A percentile compares a stretch with the other conserved stretches of the same genome.
Evolutionary conservation across 1,140 invertebrate genomes (phyloP).

Genomic region (Heliconius congener): DNA sequence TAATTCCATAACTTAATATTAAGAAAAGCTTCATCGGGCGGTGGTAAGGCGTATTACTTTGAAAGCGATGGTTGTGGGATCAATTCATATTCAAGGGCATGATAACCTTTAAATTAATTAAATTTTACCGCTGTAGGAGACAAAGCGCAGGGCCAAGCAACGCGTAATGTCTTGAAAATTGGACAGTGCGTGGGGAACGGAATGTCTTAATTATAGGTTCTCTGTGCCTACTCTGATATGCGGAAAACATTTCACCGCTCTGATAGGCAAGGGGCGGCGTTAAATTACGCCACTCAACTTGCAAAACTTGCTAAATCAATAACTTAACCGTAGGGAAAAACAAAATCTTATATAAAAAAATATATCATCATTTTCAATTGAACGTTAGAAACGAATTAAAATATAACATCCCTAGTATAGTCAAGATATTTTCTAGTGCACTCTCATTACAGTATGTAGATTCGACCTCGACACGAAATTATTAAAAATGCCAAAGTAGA

Average conservation of each 20-base stretch:
- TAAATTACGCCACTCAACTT: background rate
- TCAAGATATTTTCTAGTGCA: conserved; percentile 8
- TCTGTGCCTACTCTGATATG: too few relatives aligned
- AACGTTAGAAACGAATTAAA: conserved; percentile 7
- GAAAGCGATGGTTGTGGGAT: too few relatives aligned
- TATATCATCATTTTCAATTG: background rate
- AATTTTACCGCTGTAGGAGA: too few relatives aligned
- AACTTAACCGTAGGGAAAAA: background rate
- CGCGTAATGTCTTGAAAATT: too few relatives aligned
- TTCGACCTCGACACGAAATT: conserved; percentile 4
- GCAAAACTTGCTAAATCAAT: background rate
- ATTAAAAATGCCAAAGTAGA: background rate
- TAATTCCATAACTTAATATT: background rate
- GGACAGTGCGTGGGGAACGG: too few relatives aligned
- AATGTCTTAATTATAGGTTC: too few relatives aligned
- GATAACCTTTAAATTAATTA: too few relatives aligned
- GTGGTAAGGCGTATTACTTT: too few relatives aligned
- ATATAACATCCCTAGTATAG: background rate
- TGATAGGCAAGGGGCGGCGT: background rate
- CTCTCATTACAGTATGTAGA: conserved; percentile 8
- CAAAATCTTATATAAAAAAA: background rate
- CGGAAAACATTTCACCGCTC: too few relatives aligned
- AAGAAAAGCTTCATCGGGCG: too few relatives aligned
- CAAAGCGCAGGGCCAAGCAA: too few relatives aligned
- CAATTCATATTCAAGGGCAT: too few relatives aligned